Evolutionary conservation across 2,888 invertebrate species (phyloP).

Genomic region (Podotricha telesiphe): DNA sequence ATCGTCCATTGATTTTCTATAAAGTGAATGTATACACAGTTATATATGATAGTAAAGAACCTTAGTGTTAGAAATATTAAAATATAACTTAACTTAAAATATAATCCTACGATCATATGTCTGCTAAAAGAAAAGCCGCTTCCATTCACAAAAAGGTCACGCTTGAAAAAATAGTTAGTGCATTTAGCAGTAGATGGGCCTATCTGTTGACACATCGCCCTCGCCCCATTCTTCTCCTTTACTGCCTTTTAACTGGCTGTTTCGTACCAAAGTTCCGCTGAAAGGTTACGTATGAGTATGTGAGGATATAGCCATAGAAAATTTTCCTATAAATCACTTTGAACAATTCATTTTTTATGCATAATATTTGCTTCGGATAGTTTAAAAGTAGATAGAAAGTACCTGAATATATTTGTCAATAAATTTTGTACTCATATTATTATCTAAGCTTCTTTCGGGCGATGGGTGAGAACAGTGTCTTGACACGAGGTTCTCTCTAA

Average conservation of each 20-base stretch:
- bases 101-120: not conserved
- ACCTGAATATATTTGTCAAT: too few relatives aligned
- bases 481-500: too few relatives aligned
- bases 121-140: constrained; percentile 20
- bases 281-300: constrained; percentile 18
- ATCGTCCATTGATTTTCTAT: too few relatives aligned
- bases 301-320: not conserved
- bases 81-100: too few relatives aligned
- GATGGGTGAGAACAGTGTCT: too few relatives aligned
- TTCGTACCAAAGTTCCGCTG: constrained; percentile 16
- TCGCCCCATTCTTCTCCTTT: constrained; percentile 42
- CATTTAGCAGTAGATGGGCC: constrained; percentile 43
- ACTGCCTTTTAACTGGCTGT: constrained; percentile 41
- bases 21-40: too few relatives aligned
- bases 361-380: too few relatives aligned
- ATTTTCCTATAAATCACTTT: constrained; percentile 13
- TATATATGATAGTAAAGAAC: too few relatives aligned
- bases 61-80: too few relatives aligned
- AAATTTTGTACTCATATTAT: too few relatives aligned
- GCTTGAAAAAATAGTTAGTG: constrained; percentile 41
- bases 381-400: too few relatives aligned
- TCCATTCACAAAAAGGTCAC: constrained; percentile 39
- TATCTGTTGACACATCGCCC: constrained; percentile 44
- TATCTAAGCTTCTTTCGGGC: too few relatives aligned
- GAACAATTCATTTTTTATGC: not conserved